Conservation (phyloP, 2,888 invertebrate species). For the Therioaphis trifolii region DNA sequence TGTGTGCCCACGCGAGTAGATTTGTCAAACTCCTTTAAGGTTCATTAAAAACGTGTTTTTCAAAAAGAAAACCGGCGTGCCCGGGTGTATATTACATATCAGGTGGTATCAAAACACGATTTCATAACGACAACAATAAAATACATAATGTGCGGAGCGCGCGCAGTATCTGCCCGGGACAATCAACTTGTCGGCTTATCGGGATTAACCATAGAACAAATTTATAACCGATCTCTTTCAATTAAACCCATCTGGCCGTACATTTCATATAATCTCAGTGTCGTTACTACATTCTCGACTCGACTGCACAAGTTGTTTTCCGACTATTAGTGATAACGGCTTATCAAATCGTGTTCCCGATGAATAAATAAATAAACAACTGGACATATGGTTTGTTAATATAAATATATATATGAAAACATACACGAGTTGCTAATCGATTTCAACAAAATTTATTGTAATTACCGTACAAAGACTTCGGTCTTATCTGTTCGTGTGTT, state of each 20-base stretch:
- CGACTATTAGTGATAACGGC: neutral
- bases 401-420: too few relatives aligned
- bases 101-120: slow-evolving; percentile 53
- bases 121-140: slow-evolving; percentile 52
- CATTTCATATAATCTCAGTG: slow-evolving; percentile 35
- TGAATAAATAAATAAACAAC: neutral
- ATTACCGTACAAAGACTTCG: neutral
- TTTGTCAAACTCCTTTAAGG: slow-evolving; percentile 59
- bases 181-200: slow-evolving; percentile 63
- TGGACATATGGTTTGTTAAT: neutral
- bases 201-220: slow-evolving; percentile 53
- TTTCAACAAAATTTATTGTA: slow-evolving; percentile 24
- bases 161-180: slow-evolving; percentile 17
- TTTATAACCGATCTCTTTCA: slow-evolving; percentile 52
- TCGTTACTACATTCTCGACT: neutral
- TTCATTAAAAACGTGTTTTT: slow-evolving; percentile 63
- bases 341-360: slow-evolving; percentile 26
- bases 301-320: neutral
- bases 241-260: slow-evolving; percentile 55
- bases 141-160: slow-evolving; percentile 44
- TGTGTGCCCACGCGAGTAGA: slow-evolving; percentile 57
- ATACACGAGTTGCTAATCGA: neutral
- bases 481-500: too few relatives aligned
- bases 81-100: slow-evolving; percentile 37
- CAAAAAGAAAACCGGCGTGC: slow-evolving; percentile 50